Base-by-base conservation (phyloP, 92 coral and sea anemone species). In the Anthopleura xanthogrammica region DNA sequence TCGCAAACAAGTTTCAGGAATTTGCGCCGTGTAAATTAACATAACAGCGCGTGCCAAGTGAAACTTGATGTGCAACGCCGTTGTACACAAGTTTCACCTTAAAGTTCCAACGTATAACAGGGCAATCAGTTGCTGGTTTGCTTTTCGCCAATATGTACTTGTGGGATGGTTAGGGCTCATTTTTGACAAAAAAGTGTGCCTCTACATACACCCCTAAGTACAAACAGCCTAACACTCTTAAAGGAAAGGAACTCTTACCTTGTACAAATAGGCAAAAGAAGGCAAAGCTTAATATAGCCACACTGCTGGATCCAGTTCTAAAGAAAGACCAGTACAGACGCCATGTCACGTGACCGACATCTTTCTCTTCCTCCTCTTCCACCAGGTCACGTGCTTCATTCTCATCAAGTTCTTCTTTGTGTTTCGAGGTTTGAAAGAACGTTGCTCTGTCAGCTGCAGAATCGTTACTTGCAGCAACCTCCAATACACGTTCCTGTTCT, bases 241-340 rank as follows among this genome's bases (percentile, higher is more conserved):
- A 43, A 43, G 7, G 50, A 43, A 43, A 43, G 4, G 7, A 43
- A 4, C 5, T 43, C 58, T 52, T 64, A 79, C 83, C 83, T 79
- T 80, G 75, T 10, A 64, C 83, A 14, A 41, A 3, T 0, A 60
- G 11, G 83, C 20, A 80, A 76, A 40, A 80, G 4, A 64, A n/a
- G 7, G 41, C 41, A 65, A 41, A 80, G 52, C 70, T 20, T 8
- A 80, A 1, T 54, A 80, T 41, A 64, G 39, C 9, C 23, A 64
- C 9, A 40, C 73, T 16, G 71, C 46, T 66, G 12, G 83, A 68
- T 7, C 84, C 68, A 68, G 84, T 60, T 29, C 48, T 81, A 76
- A 81, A 71, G 77, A 81, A 81, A 17, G 46, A 81, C 77, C 84
- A 81, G 65, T 81, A 81, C 17, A 71, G 22, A 48, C 40, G 77